Percentiles rank a stretch among this genome's conserved stretches.
Conservation (phyloP, 2,888 invertebrate species). For the Xestia ashworthii region DNA sequence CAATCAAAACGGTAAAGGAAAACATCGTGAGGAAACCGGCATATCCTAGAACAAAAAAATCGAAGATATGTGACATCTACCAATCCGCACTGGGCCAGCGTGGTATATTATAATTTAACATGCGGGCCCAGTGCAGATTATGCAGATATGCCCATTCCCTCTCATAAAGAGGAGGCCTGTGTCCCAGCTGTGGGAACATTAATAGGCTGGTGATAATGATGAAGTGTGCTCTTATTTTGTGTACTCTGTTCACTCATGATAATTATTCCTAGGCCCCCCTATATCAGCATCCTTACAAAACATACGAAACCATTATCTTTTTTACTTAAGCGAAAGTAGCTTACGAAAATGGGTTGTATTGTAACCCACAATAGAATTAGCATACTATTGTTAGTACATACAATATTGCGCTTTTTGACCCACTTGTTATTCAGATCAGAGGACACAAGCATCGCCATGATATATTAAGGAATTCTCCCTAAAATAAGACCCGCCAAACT, state of each 20-base stretch:
- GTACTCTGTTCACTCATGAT: neutral
- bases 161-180: too few relatives aligned
- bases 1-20: too few relatives aligned
- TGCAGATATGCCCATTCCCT: too few relatives aligned
- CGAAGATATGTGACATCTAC: too few relatives aligned
- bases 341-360: conserved; percentile 48
- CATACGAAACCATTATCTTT: conserved; percentile 10
- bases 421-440: conserved; percentile 69
- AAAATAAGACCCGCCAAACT: conserved; percentile 16
- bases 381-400: conserved; percentile 62
- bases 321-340: conserved; percentile 50
- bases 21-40: too few relatives aligned
- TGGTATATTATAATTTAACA: too few relatives aligned
- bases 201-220: too few relatives aligned
- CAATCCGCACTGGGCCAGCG: too few relatives aligned
- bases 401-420: conserved; percentile 64
- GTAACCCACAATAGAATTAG: conserved; percentile 61
- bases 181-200: too few relatives aligned
- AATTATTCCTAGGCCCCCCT: neutral
- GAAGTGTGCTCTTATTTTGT: neutral
- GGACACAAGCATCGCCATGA: conserved; percentile 33
- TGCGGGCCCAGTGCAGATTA: too few relatives aligned
- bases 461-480: conserved; percentile 37
- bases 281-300: conserved; percentile 3
- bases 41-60: too few relatives aligned